These are phyloP conservation scores for Pseudoips prasinana DNA, from an alignment of 2,888 invertebrate species.

Conservation along the genomic window DNA sequence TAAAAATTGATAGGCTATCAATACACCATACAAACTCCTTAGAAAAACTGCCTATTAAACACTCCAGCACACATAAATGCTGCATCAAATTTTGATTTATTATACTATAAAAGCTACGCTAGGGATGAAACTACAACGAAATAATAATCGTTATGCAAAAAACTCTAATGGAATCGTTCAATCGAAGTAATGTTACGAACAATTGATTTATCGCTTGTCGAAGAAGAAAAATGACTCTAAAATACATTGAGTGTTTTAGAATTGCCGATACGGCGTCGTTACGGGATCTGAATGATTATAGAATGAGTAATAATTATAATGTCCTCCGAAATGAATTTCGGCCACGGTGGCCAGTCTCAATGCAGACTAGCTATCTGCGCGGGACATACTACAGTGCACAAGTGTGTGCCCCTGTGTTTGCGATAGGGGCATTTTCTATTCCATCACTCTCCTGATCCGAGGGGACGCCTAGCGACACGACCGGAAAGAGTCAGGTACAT, in stretches of 20 bases:
- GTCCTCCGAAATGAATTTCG: too few species aligned
- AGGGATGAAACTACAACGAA: slow-evolving; percentile 32
- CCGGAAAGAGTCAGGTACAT: too few species aligned
- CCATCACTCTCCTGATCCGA: too few species aligned
- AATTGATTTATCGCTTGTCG: slow-evolving; percentile 72
- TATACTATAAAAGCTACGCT: slow-evolving; percentile 22
- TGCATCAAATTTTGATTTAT: slow-evolving; percentile 32
- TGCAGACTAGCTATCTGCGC: too few species aligned
- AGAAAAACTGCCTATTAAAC: slow-evolving; percentile 5
- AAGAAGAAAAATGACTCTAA: slow-evolving; percentile 78
- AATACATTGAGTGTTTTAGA: slow-evolving; percentile 50
- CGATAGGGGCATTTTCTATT: too few species aligned
- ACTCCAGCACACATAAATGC: slow-evolving; percentile 18
- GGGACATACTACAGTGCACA: too few species aligned
- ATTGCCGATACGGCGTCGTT: slow-evolving; percentile 37
- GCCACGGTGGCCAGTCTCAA: too few species aligned
- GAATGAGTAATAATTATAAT: too few species aligned
- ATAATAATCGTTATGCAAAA: slow-evolving; percentile 73
- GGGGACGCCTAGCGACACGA: too few species aligned
- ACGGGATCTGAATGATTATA: too few species aligned
- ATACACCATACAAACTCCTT: not conserved
- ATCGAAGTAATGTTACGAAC: slow-evolving; percentile 75
- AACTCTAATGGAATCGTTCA: slow-evolving; percentile 75
- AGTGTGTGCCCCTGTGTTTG: too few species aligned
- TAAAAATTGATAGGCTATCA: too few species aligned